A percentile compares a stretch with the other conserved stretches of the same genome.
Evolutionary conservation across 1,140 invertebrate genomes (phyloP).

Genomic region (Pentalonia nigronervosa): DNA sequence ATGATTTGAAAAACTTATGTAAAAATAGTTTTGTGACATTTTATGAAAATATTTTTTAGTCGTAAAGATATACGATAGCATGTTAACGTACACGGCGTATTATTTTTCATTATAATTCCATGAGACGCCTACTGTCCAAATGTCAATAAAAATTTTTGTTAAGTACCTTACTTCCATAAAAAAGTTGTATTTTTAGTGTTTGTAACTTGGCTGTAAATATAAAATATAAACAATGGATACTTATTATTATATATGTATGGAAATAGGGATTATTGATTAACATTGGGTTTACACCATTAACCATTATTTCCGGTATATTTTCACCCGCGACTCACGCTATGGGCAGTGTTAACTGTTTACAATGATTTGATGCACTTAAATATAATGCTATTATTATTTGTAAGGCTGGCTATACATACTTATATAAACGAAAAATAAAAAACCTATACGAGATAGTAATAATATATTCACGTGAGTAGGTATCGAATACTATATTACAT

Average conservation of each 20-base stretch:
- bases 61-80: background rate
- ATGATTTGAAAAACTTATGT: background rate
- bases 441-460: background rate
- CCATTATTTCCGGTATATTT: background rate
- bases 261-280: background rate
- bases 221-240: background rate
- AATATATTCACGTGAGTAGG: background rate
- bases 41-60: conserved; percentile 8
- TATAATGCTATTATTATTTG: background rate
- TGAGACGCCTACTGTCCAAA: background rate
- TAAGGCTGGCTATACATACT: background rate
- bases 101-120: background rate
- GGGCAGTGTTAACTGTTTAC: background rate
- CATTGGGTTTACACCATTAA: background rate
- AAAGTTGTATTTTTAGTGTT: conserved; percentile 17
- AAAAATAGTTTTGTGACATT: background rate
- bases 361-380: background rate
- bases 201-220: background rate
- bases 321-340: background rate
- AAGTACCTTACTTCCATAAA: conserved; percentile 5
- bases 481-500: background rate
- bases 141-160: background rate
- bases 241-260: background rate
- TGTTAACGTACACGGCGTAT: background rate
- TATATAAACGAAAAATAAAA: background rate